Evolutionary conservation across 2,888 invertebrate species (phyloP).

Genomic region (Microplitis deprimator): DNA sequence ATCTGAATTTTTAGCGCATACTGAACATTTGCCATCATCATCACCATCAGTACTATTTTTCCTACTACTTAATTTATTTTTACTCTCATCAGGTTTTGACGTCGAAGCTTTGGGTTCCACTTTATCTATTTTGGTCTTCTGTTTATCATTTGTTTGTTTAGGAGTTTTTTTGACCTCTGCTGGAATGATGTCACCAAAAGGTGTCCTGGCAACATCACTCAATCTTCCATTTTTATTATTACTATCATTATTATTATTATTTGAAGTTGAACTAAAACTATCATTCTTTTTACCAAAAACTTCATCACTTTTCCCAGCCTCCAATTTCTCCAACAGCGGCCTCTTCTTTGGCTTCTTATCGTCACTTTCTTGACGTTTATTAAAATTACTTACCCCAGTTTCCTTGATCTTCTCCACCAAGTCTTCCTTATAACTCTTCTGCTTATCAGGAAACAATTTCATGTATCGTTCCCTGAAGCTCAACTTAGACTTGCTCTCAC

Average conservation of each 20-base stretch:
- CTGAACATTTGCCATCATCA: slow-evolving; percentile 49
- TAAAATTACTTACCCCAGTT: slow-evolving; percentile 53
- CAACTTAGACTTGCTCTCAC: slow-evolving; percentile 41
- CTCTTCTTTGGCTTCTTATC: slow-evolving; percentile 53
- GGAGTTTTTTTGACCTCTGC: neutral
- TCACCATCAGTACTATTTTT: neutral
- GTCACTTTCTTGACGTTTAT: slow-evolving; percentile 56
- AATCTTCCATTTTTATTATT: neutral
- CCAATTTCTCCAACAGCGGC: slow-evolving; percentile 59
- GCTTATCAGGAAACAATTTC: slow-evolving; percentile 52
- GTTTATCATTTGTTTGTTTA: neutral
- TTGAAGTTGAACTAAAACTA: neutral
- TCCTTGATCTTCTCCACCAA: slow-evolving; percentile 59
- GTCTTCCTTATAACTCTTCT: slow-evolving; percentile 56
- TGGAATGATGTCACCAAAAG: slow-evolving; percentile 63
- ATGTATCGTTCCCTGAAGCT: slow-evolving; percentile 61
- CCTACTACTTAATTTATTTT: neutral
- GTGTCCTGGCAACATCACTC: slow-evolving; percentile 50
- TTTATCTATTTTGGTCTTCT: neutral
- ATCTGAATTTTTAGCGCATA: slow-evolving; percentile 54
- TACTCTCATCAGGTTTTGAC: neutral
- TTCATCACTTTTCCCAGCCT: slow-evolving; percentile 55
- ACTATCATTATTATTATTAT: slow-evolving; percentile 23
- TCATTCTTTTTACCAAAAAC: slow-evolving; percentile 50
- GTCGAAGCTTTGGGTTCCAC: neutral